These are phyloP conservation scores for Orchestia grillus DNA, from an alignment of 1,140 invertebrate species.

Conservation along the genomic window DNA sequence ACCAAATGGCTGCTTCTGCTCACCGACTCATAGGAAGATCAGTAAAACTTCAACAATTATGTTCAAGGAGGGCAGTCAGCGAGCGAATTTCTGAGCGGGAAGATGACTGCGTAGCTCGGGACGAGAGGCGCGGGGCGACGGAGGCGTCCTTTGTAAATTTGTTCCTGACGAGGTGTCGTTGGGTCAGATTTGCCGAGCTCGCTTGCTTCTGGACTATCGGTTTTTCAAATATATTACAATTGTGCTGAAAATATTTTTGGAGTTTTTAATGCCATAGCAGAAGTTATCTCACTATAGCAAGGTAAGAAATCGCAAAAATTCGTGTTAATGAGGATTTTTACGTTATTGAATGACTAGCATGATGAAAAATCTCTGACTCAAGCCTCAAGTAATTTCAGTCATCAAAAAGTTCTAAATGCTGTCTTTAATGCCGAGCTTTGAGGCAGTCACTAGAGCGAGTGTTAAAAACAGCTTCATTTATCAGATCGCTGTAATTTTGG, in stretches of 20 bases:
- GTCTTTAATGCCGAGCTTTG: not conserved
- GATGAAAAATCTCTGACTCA: not conserved
- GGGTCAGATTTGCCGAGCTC: not conserved
- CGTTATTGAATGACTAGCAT: not conserved
- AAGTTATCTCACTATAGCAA: not conserved
- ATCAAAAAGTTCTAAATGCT: not conserved
- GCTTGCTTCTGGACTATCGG: not conserved
- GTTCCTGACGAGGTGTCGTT: not conserved
- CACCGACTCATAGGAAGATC: conserved; percentile 31
- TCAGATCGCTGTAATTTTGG: not conserved
- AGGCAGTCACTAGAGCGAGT: not conserved
- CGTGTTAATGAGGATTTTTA: no score
- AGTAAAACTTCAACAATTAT: conserved; percentile 41
- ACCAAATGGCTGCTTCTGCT: conserved; percentile 30
- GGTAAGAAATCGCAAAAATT: no score
- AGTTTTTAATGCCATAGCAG: not conserved
- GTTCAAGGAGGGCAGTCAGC: conserved; percentile 25
- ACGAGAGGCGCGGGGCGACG: not conserved
- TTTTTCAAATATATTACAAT: not conserved
- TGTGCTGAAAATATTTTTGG: not conserved
- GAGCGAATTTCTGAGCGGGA: not conserved
- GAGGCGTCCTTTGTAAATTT: not conserved
- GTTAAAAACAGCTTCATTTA: not conserved
- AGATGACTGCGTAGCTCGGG: not conserved
- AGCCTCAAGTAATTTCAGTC: not conserved